Conservation (phyloP, 2,113 vertebrate species). For the Catharus fuscescens region DNA sequence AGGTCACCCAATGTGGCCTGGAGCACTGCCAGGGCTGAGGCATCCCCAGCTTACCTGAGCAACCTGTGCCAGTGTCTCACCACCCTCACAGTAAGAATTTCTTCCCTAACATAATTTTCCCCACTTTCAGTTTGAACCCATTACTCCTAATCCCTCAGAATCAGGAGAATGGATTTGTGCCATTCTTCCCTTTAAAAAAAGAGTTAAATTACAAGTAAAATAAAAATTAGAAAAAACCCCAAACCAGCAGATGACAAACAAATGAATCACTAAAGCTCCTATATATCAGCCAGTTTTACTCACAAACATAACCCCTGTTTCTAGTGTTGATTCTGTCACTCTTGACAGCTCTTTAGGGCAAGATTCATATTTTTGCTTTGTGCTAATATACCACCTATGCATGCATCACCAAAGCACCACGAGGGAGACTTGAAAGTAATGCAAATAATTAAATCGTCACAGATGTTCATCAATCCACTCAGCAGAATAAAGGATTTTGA, state of each 20-base stretch:
- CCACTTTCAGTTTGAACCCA: not conserved
- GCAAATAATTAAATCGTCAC: not conserved
- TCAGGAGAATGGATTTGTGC: not conserved
- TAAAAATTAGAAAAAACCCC: not conserved
- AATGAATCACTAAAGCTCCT: rapidly evolving
- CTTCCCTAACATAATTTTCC: not conserved
- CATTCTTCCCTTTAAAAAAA: not conserved
- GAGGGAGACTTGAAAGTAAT: not conserved
- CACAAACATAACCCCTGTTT: not conserved
- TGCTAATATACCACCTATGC: not conserved
- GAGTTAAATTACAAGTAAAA: not conserved
- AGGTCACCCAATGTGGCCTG: rapidly evolving
- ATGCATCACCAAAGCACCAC: not conserved
- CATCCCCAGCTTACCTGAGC: not conserved
- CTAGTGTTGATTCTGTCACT: not conserved
- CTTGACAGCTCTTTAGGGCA: not conserved
- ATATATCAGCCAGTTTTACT: not conserved
- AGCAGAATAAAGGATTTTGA: not conserved
- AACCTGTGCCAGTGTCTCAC: not conserved
- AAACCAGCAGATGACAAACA: not conserved
- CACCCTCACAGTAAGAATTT: not conserved
- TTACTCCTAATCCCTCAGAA: not conserved
- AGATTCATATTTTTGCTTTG: not conserved
- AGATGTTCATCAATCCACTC: not conserved
- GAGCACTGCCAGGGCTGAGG: not conserved